phyloP scores from a whole-genome alignment of 2,797 vertebrate genomes.

The Tamandua tetradactyla region DNA sequence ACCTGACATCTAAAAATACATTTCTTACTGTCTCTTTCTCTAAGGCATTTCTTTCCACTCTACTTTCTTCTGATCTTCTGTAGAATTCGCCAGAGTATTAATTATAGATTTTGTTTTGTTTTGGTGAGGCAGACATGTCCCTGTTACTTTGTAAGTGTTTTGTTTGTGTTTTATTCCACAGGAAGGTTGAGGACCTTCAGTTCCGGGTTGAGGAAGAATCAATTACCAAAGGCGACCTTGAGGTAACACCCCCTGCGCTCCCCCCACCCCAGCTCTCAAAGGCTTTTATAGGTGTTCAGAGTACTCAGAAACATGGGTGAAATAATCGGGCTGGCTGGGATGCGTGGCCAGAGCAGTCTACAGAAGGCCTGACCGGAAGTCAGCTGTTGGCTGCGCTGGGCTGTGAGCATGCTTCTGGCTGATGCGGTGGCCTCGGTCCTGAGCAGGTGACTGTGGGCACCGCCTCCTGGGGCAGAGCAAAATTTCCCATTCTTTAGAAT shows the following conservation, averaged over 20 bases:
- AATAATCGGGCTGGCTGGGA: background rate
- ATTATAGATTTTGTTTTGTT: background rate
- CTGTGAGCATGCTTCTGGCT: background rate
- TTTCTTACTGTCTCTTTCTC: background rate
- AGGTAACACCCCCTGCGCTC: constrained; percentile 90
- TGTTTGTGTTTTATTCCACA: constrained; percentile 82
- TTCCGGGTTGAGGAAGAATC: constrained; percentile 99
- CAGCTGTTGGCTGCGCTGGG: background rate
- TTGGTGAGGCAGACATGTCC: background rate
- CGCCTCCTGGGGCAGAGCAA: background rate
- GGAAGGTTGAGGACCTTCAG: constrained; percentile 99
- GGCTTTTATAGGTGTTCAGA: background rate
- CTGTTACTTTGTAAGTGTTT: constrained; percentile 40
- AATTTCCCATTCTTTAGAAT: background rate
- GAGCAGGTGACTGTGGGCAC: background rate
- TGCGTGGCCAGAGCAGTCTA: background rate
- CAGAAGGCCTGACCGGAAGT: background rate
- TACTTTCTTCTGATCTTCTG: background rate
- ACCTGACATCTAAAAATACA: background rate
- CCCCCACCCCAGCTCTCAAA: constrained; percentile 45
- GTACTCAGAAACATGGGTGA: background rate
- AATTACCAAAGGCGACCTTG: constrained; percentile 99
- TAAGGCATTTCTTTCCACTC: background rate
- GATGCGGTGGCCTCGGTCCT: background rate
- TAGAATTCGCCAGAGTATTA: background rate